Base-by-base conservation (phyloP, 1,140 invertebrate species). In the Manduca sexta region DNA sequence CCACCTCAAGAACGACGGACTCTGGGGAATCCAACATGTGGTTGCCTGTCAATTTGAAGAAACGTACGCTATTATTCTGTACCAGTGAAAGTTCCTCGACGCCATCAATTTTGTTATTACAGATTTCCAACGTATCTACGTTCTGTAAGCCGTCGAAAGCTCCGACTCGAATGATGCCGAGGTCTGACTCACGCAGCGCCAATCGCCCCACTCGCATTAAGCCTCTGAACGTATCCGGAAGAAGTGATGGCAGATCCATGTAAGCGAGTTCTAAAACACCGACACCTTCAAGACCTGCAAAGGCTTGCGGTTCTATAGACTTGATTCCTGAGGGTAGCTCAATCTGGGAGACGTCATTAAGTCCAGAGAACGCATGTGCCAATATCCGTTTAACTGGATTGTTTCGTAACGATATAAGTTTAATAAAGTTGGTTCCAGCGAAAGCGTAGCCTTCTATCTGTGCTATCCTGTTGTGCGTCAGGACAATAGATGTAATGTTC, bases 31-130 rank as follows among this genome's bases (percentile, higher is more conserved):
- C 92, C 15, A 95, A 73, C 49, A 95, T 90, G 64, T 95, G 94
- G 66, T 95, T 95, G 1, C 93, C 93, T 45, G 92, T 91, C 30
- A 95, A 88, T 57, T 91, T 89, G 0, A 95, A 75, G 10, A 88
- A 81, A 34, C 89, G 88, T 1, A 95, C 90, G 30, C 88, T 90
- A 50, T 92, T 92, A 18, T 92, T 90, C 11, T 87, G 85, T 1
- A 88, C 88, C 14, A 95, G 81, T 45, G 91, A 88, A 0, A 95
- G 75, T 57, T 92, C 91, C 63, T 94, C 91, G 12, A 95, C 90
- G 0, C 89, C 88, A 56, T 95, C 94, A 41, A 95, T 93, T 71
- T 95, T 95, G 70, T 95, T 95, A 68, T 94, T 94, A 3, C 93
- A 75, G 43, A 95, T 88, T 63, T 94, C 93, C 2, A 95, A 70